Evolutionary conservation across 2,113 vertebrate genomes (phyloP).

Genomic region (Acrocephalus arundinaceus): DNA sequence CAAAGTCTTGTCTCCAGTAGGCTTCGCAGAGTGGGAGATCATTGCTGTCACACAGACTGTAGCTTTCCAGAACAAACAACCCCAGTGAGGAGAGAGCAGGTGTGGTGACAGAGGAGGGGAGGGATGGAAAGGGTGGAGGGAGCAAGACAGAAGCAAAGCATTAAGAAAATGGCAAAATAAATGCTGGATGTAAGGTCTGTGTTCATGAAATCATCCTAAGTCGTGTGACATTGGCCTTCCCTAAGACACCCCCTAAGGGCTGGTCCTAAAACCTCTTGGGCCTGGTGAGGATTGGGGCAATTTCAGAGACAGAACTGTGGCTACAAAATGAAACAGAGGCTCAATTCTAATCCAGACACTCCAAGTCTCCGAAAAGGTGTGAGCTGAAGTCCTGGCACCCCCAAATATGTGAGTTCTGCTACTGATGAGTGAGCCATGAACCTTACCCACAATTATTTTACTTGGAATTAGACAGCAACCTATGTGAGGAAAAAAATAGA

Average conservation of each 20-base stretch:
- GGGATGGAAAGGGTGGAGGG: background rate
- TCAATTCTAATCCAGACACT: background rate
- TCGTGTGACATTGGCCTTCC: background rate
- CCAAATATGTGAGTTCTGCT: background rate
- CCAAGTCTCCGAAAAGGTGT: background rate
- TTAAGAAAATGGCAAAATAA: constrained; percentile 62
- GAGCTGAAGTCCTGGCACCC: background rate
- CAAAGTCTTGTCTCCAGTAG: constrained; percentile 84
- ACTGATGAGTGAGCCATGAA: background rate
- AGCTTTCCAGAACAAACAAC: constrained; percentile 86
- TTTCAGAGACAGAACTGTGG: background rate
- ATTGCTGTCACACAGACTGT: constrained; percentile 90
- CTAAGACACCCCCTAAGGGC: background rate
- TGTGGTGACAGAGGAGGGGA: constrained; percentile 20
- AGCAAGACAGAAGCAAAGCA: constrained; percentile 77
- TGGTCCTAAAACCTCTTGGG: background rate
- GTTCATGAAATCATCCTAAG: background rate
- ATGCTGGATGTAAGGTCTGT: background rate
- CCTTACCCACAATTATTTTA: background rate
- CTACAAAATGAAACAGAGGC: background rate
- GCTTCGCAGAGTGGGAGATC: constrained; percentile 93
- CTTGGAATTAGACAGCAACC: background rate
- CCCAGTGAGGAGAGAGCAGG: constrained; percentile 62
- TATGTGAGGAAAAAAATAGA: background rate
- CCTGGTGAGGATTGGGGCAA: background rate